Percentiles rank a stretch among this genome's conserved stretches.
Conservation (phyloP, 2,113 vertebrate genomes). For the Zingel zingel region DNA sequence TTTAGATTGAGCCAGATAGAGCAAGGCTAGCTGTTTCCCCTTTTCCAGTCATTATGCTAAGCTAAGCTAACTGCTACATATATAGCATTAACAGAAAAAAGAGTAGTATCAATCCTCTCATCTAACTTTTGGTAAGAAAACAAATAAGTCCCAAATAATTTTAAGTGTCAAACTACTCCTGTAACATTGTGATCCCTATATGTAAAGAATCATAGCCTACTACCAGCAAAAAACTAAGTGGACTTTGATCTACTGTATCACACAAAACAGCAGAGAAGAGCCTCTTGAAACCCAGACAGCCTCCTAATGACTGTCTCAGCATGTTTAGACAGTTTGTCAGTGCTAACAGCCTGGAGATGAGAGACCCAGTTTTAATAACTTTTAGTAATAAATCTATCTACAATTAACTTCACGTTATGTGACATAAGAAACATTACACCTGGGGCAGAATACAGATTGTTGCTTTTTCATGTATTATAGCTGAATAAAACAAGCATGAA, state of each 20-base stretch:
- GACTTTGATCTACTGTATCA: neutral
- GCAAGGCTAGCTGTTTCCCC: neutral
- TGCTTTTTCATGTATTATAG: neutral
- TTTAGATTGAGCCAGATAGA: neutral
- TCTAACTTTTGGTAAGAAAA: neutral
- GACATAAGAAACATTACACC: neutral
- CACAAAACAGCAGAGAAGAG: slow-evolving; percentile 12
- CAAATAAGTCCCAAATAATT: neutral
- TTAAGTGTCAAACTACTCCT: neutral
- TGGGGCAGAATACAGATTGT: slow-evolving; percentile 13
- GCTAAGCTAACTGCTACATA: neutral
- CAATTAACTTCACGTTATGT: slow-evolving; percentile 7
- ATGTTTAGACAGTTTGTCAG: slow-evolving; percentile 51
- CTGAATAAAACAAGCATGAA: neutral
- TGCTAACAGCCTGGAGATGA: slow-evolving; percentile 24
- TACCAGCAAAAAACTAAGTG: neutral
- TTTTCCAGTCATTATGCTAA: neutral
- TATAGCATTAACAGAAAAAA: neutral
- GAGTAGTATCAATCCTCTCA: neutral
- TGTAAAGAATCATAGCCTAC: neutral
- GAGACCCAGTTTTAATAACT: slow-evolving; percentile 12
- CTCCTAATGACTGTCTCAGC: slow-evolving; percentile 27
- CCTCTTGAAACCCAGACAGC: slow-evolving; percentile 26
- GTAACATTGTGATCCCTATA: neutral
- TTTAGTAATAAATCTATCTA: slow-evolving; percentile 38